Evolutionary conservation across 92 coral and sea anemone species (phyloP).

Genomic region (Nematostella vectensis): DNA sequence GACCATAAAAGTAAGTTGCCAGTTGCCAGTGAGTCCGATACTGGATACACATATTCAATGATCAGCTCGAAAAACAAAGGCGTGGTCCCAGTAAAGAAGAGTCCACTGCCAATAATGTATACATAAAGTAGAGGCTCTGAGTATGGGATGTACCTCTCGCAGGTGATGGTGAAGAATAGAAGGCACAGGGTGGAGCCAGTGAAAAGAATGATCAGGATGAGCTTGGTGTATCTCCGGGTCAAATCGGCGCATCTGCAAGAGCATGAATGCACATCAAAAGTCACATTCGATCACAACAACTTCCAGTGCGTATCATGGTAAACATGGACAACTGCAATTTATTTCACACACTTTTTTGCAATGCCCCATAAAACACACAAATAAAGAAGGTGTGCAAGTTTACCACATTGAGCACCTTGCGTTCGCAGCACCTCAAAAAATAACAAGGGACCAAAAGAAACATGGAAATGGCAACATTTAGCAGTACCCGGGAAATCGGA

Average conservation of each 20-base stretch:
- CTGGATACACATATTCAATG: constrained; percentile 60
- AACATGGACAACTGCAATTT: no score
- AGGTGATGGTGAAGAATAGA: constrained; percentile 51
- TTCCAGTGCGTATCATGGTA: no score
- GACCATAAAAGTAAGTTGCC: constrained; percentile 38
- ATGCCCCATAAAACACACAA: no score
- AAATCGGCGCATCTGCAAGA: constrained; percentile 45
- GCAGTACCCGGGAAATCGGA: no score
- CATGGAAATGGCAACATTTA: no score
- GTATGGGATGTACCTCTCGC: constrained; percentile 48
- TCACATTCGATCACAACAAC: no score
- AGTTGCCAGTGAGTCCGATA: constrained; percentile 46
- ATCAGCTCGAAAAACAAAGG: constrained; percentile 59
- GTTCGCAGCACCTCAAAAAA: no score
- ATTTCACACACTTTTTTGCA: no score
- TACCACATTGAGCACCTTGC: no score
- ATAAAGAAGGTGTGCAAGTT: no score
- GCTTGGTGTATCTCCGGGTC: constrained; percentile 36
- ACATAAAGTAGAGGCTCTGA: constrained; percentile 39
- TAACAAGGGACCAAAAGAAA: no score
- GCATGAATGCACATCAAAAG: no score
- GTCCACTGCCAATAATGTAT: constrained; percentile 47
- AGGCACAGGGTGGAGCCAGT: constrained; percentile 41
- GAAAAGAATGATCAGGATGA: constrained; percentile 32
- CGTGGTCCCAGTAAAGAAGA: constrained; percentile 43